Base-by-base conservation (phyloP, 2,797 vertebrate genomes). In the Coregonus sp. region DNA sequence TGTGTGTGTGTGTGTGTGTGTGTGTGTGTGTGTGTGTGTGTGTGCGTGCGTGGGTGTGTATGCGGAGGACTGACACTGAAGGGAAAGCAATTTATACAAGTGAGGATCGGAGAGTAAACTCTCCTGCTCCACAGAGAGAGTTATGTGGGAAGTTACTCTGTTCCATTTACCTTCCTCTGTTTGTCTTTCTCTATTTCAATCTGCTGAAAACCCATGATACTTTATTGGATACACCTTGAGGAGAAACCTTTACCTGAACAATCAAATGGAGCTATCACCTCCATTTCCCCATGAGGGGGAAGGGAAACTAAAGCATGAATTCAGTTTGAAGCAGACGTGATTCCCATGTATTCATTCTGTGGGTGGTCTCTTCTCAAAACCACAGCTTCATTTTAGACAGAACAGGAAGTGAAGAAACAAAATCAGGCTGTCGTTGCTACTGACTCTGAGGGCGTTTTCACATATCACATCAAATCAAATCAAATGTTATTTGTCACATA, bases 281-380 rank as follows among this genome's bases (percentile, higher is more conserved):
- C 40, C 0, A 0, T 47, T 47, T 11, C 12, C 50, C 70, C 47
- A 1, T 1, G 25, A 31, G 29, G 70, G 6, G 15, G 50, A 9
- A 25, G 25, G 25, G 25, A 76, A 72, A 47, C 2, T 47, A 25
- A 40, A 66, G 81, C 70, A 76, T 82, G 20, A 80, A 80, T 76
- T 78, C 11, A 66, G 35, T 78, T 77, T 76, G 37, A 20, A 75
- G 78, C 52, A 71, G 77, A 67, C 61, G 73, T 75, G 67, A 78
- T 74, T 74, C 78, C 51, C 61, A 75, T 51, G 78, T 76, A 71
- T 77, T 76, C 70, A 76, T 47, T 80, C 79, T 78, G 61, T 63
- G 51, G 47, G 78, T 69, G 59, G 70, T 71, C 71, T n/a, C 47
- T 72, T 56, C 56, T 59, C 54, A 47, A 65, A 33, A 33, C 70